Evolutionary conservation across 92 coral and sea anemone species (phyloP), one percentile per base, ranked within the genome.

Genomic region (Plumapathes pennacea): DNA sequence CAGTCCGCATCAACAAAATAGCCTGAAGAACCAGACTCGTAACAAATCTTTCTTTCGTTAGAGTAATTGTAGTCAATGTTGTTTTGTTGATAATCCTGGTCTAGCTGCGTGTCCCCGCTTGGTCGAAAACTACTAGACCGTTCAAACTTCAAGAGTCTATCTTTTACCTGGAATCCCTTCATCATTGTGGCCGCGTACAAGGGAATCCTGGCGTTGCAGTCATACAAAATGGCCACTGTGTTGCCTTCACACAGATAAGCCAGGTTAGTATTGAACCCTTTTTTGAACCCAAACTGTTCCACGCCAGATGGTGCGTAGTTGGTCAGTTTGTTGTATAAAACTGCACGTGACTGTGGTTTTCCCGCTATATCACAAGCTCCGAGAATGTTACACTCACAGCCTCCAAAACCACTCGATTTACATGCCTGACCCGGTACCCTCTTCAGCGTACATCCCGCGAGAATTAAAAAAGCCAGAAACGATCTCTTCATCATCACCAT

Each of bases 121-220:
- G 13, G 56, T 33, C 1, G 19, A 52, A 72, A 48, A 2, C 23
- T 1, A n/a, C n/a, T n/a, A n/a, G n/a, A n/a, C n/a, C n/a, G n/a
- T n/a, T n/a, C n/a, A n/a, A n/a, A n/a, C 20, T 25, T 23, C 4
- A 20, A 4, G 14, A 70, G 78, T 39, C 62, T 43, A 6, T 24
- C 7, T 28, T 36, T 47, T 7, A 4, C 49, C 44, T 77, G 65
- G 48, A 40, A 54, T 25, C 46, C 67, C 3, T 37, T 51, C 46
- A 77, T 60, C 41, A 69, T 57, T 24, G 50, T 39, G 50, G 84
- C 74, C 5, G 84, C 50, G 30, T 51, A 72, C 1, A 77, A 8
- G 0, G 84, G 84, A 3, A 69, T 61, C 36, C 78, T 64, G 36
- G 54, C 63, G 14, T 52, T 41, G 19, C 84, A 72, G 36, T 72